Base-by-base conservation (phyloP, 2,797 vertebrate species). In the Spondyliosoma cantharus region DNA sequence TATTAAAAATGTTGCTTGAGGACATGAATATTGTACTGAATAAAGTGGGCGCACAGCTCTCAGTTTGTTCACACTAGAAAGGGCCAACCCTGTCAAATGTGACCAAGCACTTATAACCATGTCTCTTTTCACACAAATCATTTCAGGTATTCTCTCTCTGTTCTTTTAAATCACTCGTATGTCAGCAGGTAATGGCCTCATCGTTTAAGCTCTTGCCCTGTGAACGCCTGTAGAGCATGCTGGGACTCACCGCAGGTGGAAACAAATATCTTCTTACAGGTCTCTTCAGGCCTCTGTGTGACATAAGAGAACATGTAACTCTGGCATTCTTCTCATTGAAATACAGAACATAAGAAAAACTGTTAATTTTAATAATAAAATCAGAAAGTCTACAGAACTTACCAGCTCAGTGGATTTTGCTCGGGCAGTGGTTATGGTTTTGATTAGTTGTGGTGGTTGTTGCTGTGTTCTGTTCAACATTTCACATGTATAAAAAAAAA, bases 211-310 rank as follows among this genome's bases (percentile, higher is more conserved):
- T 67, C 20, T 54, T 19, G 14, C 8, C 52, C 52, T 27, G 45
- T 46, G 53, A 32, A 65, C 56, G 50, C 54, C 42, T 71, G 53
- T 22, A 32, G 49, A 61, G 58, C 74, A 37, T 61, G 54, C 71
- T 65, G 69, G 46, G n/a, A 62, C 65, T 37, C 48, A 22, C 17
- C 19, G 29, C 45, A 24, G 56, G 16, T 75, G 11, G 61, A 54
- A 61, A 50, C 50, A 32, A 29, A 20, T 4, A 15, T 42, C 52
- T 69, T 66, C 22, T 20, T 4, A 45, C 13, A 13, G n/a, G 13
- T 67, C 54, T 54, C n/a, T 12, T 56, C 59, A 50, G 59, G 52
- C 22, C 20, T 57, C 22, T 43, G 19, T 45, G 2, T 46, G 14
- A 49, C 14, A 42, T 8, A 20, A 61, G 16, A 9, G 22, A 49